Base-by-base conservation (phyloP, 2,888 invertebrate species). In the Acleris laterana region DNA sequence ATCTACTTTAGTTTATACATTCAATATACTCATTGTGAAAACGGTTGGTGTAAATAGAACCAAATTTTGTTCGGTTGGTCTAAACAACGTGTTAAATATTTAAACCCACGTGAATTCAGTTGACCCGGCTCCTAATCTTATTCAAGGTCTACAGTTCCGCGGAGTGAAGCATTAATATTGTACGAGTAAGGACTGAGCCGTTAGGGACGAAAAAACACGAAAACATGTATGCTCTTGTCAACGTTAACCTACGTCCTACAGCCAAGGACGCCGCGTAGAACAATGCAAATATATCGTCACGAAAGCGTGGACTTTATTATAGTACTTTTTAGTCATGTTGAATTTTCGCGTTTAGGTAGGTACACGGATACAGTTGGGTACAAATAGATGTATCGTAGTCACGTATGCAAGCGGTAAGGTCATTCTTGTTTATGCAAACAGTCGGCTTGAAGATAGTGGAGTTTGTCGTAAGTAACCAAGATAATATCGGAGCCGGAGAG, bases 341-440 rank as follows among this genome's bases (percentile, higher is more conserved):
- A 38, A 38, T 1, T 22, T 66, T 63, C 38, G 69, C 63, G 63
- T 69, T 66, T 69, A 74, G 74, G 69, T 69, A 74, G 74, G 69
- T 74, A 76, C 76, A 77, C 68, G 69, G 70, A 74, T 71, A 72
- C 22, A 53, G 16, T 20, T 46, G 32, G 50, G 74, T 71, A 70
- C 67, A 69, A 69, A 69, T 67, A 74, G 75, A 75, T 72, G 77
- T 77, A 80, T 75, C 69, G 73, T 72, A 84, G 85, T 85, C 87
- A 86, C 87, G 86, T 85, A 83, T 81, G 77, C 79, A 73, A 73
- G 73, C 78, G 72, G 78, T 79, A 74, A 81, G 83, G 80, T 79
- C 80, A 81, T 78, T 88, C 85, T 79, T 89, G 85, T 89, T 88
- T 88, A 88, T 84, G 85, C 89, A 90, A 89, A 90, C 88, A 90